Conservation (phyloP, 1,140 invertebrate species). For the Eciton burchellii region DNA sequence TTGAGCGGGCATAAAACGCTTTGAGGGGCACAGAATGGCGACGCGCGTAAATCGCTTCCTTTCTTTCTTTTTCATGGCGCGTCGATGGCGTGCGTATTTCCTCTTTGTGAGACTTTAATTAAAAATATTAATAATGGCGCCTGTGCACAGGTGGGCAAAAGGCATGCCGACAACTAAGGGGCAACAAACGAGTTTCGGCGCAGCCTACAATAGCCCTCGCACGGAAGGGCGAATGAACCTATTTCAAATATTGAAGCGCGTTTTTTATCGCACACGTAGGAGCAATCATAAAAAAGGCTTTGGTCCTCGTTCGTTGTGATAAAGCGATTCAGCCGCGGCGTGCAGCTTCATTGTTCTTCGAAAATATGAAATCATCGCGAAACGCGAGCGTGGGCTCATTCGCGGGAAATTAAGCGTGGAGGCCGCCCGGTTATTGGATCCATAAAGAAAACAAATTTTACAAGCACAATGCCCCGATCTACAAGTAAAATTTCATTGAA, state of each 20-base stretch:
- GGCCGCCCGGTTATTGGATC: slow-evolving; percentile 6
- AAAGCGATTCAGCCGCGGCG: slow-evolving; percentile 39
- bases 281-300: slow-evolving; percentile 62
- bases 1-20: slow-evolving; percentile 14
- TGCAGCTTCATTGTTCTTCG: slow-evolving; percentile 40
- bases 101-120: slow-evolving; percentile 78
- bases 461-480: not conserved
- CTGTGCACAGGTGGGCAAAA: slow-evolving; percentile 47
- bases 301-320: slow-evolving; percentile 31
- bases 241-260: slow-evolving; percentile 72
- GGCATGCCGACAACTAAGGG: slow-evolving; percentile 61
- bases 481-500: slow-evolving; percentile 8
- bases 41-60: slow-evolving; percentile 65
- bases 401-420: slow-evolving; percentile 34
- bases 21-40: slow-evolving; percentile 64
- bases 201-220: slow-evolving; percentile 67
- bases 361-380: slow-evolving; percentile 56
- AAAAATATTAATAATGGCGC: slow-evolving; percentile 80
- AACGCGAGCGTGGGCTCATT: slow-evolving; percentile 52
- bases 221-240: slow-evolving; percentile 61
- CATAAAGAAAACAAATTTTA: slow-evolving; percentile 18
- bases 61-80: slow-evolving; percentile 27
- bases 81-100: slow-evolving; percentile 47
- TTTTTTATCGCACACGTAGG: slow-evolving; percentile 46
- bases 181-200: slow-evolving; percentile 71